Percentiles rank a stretch among this genome's conserved stretches.
These are phyloP conservation scores for Otus sunia DNA, from an alignment of 2,113 vertebrate genomes.

Conservation along the genomic window DNA sequence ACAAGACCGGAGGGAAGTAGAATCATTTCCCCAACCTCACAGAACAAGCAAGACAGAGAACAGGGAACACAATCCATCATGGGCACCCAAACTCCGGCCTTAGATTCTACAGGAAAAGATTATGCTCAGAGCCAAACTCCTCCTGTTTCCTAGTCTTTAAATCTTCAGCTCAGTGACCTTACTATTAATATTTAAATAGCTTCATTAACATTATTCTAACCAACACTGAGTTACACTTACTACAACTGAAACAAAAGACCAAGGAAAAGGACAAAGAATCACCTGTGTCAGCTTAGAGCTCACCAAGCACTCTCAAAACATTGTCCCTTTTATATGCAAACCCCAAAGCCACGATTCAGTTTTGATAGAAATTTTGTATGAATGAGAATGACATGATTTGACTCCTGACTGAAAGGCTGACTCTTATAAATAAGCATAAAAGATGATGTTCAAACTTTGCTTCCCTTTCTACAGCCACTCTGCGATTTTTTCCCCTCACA, in stretches of 20 bases:
- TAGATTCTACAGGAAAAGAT: neutral
- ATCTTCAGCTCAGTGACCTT: neutral
- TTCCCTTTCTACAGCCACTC: neutral
- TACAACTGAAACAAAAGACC: neutral
- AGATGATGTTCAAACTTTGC: neutral
- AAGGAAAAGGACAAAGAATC: neutral
- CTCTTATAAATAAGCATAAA: neutral
- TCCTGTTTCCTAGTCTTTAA: neutral
- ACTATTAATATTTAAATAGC: neutral
- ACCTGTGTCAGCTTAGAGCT: neutral
- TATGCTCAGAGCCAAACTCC: neutral
- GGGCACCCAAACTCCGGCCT: neutral
- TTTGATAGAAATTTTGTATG: neutral
- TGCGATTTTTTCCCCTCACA: neutral
- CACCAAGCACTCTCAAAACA: neutral
- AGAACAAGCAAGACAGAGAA: neutral
- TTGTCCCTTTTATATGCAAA: neutral
- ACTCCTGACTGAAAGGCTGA: neutral
- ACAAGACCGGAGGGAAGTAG: fast-evolving
- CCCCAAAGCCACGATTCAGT: fast-evolving
- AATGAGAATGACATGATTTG: neutral
- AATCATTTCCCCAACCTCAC: neutral
- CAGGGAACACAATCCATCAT: neutral
- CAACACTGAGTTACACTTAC: neutral
- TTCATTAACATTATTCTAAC: neutral